These are phyloP conservation scores for Hippasteria phrygiana DNA, from an alignment of 53 echinoderm and acorn worm species.

Conservation along the genomic window DNA sequence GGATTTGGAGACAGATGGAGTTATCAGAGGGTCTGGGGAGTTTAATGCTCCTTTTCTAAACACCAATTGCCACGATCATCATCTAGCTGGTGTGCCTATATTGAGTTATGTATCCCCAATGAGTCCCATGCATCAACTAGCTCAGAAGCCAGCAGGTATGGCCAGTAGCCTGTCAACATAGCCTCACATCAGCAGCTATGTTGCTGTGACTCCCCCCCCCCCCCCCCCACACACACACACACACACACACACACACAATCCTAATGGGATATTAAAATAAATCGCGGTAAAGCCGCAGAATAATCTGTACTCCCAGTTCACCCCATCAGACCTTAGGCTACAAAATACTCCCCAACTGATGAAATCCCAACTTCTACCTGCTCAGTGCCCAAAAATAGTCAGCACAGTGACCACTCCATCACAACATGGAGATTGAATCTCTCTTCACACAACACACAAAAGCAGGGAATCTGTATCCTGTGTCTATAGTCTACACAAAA, in stretches of 20 bases:
- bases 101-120: slow-evolving; percentile 54
- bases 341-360: slow-evolving; percentile 39
- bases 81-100: slow-evolving; percentile 30
- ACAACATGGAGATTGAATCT: slow-evolving; percentile 49
- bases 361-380: slow-evolving; percentile 34
- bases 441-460: not conserved
- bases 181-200: slow-evolving; percentile 33
- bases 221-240: slow-evolving; percentile 1
- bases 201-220: slow-evolving; percentile 31
- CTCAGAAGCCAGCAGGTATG: slow-evolving; percentile 26
- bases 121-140: slow-evolving; percentile 50
- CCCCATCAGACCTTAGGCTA: slow-evolving; percentile 38
- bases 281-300: slow-evolving; percentile 44
- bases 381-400: slow-evolving; percentile 19
- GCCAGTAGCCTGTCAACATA: slow-evolving; percentile 56
- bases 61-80: slow-evolving; percentile 59
- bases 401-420: not conserved
- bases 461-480: not conserved
- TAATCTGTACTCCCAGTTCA: slow-evolving; percentile 23
- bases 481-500: not conserved
- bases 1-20: slow-evolving; percentile 16
- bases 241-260: slow-evolving; percentile 34
- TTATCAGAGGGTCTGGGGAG: slow-evolving; percentile 43
- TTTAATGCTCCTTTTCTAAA: slow-evolving; percentile 60
- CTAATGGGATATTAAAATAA: slow-evolving; percentile 67